Evolutionary conservation across 2,888 invertebrate species (phyloP).

Genomic region (Harpalus rubripes): DNA sequence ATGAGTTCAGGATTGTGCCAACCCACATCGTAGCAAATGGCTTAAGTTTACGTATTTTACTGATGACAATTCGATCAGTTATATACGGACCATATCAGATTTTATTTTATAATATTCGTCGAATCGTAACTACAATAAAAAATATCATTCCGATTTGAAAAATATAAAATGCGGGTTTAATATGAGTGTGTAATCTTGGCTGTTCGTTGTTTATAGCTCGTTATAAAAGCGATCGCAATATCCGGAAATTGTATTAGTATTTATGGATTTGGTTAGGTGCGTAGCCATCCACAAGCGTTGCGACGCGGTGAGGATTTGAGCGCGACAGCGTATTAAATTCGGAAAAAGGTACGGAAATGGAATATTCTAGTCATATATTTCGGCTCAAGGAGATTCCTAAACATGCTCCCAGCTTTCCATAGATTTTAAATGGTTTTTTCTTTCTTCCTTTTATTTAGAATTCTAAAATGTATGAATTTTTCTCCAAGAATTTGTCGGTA

Average conservation of each 20-base stretch:
- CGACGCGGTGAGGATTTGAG: neutral
- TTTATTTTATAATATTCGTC: too few relatives aligned
- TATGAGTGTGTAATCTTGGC: slow-evolving; percentile 42
- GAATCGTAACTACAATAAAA: neutral
- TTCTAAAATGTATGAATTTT: slow-evolving; percentile 37
- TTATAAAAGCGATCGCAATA: slow-evolving; percentile 61
- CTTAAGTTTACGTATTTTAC: too few relatives aligned
- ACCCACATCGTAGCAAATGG: too few relatives aligned
- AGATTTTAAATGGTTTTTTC: slow-evolving; percentile 55
- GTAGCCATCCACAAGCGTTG: slow-evolving; percentile 23
- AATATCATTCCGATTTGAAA: neutral
- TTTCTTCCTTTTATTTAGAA: slow-evolving; percentile 32
- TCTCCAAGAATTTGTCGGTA: slow-evolving; percentile 21
- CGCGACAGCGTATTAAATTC: slow-evolving; percentile 59
- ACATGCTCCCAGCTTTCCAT: slow-evolving; percentile 38
- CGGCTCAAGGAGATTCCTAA: slow-evolving; percentile 57
- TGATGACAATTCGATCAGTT: too few relatives aligned
- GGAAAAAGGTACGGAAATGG: slow-evolving; percentile 62
- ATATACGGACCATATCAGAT: too few relatives aligned
- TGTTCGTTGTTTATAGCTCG: slow-evolving; percentile 49
- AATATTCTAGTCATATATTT: slow-evolving; percentile 63
- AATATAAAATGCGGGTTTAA: slow-evolving; percentile 49
- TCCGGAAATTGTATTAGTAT: slow-evolving; percentile 64
- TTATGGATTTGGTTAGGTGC: slow-evolving; percentile 56
- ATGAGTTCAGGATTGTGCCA: too few relatives aligned